Conservation (phyloP, 1,140 invertebrate genomes). For the Brachionus calyciflorus region DNA sequence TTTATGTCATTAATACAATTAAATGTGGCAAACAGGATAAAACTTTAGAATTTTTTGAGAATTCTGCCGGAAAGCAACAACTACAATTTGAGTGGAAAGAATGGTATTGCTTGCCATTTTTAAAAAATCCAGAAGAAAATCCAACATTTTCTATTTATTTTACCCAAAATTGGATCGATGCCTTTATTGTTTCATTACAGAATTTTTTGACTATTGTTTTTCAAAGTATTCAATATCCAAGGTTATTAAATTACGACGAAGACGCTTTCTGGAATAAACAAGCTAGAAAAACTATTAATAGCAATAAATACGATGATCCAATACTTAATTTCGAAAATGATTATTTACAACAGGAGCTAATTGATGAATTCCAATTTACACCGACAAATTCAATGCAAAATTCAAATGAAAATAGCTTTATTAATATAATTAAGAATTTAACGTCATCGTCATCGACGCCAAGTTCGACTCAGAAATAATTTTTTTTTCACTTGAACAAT, state of each 20-base stretch:
- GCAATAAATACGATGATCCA: too few relatives aligned
- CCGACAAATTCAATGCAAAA: background rate
- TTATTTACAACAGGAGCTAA: constrained; percentile 11
- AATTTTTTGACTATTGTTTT: constrained; percentile 87
- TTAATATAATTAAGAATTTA: background rate
- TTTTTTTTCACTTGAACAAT: too few relatives aligned
- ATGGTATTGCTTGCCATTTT: constrained; percentile 90
- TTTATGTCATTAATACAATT: constrained; percentile 81
- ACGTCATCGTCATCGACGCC: too few relatives aligned
- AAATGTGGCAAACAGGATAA: constrained; percentile 77
- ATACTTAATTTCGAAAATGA: constrained; percentile 28
- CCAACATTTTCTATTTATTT: constrained; percentile 81
- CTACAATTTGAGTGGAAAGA: constrained; percentile 88
- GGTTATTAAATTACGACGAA: constrained; percentile 38
- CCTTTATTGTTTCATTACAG: constrained; percentile 81
- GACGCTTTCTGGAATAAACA: constrained; percentile 18
- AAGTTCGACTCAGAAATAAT: too few relatives aligned
- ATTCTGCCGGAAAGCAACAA: constrained; percentile 79
- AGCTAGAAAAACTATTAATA: background rate
- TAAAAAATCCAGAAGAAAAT: constrained; percentile 85
- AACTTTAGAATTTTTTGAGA: constrained; percentile 81
- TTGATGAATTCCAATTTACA: constrained; percentile 32
- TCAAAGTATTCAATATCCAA: constrained; percentile 61
- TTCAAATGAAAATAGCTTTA: background rate
- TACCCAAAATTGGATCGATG: constrained; percentile 89